These are phyloP conservation scores for Notiomystis cincta DNA, from an alignment of 2,113 vertebrate genomes.

Conservation along the genomic window DNA sequence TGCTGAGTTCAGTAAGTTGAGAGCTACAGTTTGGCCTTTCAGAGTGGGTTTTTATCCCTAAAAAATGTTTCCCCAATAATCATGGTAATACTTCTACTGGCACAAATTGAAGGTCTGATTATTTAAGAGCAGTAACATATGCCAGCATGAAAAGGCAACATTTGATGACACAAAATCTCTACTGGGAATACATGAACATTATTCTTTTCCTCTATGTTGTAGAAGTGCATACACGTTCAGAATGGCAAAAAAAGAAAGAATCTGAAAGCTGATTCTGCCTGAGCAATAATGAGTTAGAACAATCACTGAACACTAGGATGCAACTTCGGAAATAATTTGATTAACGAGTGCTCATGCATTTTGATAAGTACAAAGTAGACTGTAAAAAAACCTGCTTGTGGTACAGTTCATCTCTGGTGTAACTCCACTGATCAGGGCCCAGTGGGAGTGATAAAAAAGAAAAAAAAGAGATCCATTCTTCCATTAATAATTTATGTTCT, in stretches of 20 bases:
- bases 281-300: background rate
- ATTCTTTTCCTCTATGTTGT: background rate
- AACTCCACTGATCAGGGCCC: background rate
- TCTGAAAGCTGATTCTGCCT: background rate
- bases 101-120: background rate
- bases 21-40: background rate
- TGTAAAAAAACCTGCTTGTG: background rate
- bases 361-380: background rate
- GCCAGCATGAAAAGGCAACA: background rate
- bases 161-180: background rate
- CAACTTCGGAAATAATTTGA: background rate
- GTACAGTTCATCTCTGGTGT: background rate
- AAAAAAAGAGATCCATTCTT: background rate
- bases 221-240: background rate
- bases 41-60: background rate
- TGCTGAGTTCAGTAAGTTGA: background rate
- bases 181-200: background rate
- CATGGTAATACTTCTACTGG: background rate
- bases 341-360: background rate
- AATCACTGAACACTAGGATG: background rate
- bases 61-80: background rate
- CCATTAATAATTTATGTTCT: conserved; percentile 2
- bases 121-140: background rate
- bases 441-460: background rate
- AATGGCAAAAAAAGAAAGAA: background rate